Conservation (phyloP, 2,113 vertebrate species). For the Typhlomys cinereus region DNA sequence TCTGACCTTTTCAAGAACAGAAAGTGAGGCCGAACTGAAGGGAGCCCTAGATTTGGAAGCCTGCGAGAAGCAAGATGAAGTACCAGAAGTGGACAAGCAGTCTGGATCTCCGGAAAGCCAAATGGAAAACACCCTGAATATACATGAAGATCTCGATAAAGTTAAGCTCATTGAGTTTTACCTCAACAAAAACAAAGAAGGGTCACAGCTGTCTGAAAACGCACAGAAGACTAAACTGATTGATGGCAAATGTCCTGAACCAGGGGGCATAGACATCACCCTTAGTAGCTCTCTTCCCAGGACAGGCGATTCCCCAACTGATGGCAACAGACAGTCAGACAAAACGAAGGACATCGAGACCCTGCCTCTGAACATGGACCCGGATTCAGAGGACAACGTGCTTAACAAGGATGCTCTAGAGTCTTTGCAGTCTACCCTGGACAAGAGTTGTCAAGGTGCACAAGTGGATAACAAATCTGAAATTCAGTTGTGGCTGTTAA, state of each 20-base stretch:
- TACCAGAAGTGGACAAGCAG: conserved; percentile 85
- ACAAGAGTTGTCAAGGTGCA: conserved; percentile 79
- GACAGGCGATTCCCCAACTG: conserved; percentile 62
- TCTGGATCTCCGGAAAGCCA: conserved; percentile 83
- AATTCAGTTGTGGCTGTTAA: conserved; percentile 92
- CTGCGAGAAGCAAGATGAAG: conserved; percentile 86
- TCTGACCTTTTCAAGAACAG: conserved; percentile 74
- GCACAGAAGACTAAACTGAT: conserved; percentile 77
- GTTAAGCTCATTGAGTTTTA: conserved; percentile 89
- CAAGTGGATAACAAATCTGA: conserved; percentile 91
- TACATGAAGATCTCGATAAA: conserved; percentile 85
- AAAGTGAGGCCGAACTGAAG: conserved; percentile 82
- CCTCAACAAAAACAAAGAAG: conserved; percentile 83
- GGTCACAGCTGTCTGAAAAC: conserved; percentile 77
- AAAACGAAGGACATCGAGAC: conserved; percentile 76
- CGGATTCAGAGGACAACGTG: conserved; percentile 76
- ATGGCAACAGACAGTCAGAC: conserved; percentile 74
- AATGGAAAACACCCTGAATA: conserved; percentile 80
- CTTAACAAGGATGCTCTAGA: conserved; percentile 78
- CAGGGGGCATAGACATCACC: conserved; percentile 84
- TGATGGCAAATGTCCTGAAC: conserved; percentile 76
- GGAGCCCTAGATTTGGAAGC: conserved; percentile 83
- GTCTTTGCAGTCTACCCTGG: conserved; percentile 80
- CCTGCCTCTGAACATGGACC: conserved; percentile 70
- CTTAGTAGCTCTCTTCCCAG: conserved; percentile 83